Evolutionary conservation across 2,113 vertebrate species (phyloP), one percentile per base, ranked within the genome.

Genomic region (Sinocyclocheilus rhinocerous): DNA sequence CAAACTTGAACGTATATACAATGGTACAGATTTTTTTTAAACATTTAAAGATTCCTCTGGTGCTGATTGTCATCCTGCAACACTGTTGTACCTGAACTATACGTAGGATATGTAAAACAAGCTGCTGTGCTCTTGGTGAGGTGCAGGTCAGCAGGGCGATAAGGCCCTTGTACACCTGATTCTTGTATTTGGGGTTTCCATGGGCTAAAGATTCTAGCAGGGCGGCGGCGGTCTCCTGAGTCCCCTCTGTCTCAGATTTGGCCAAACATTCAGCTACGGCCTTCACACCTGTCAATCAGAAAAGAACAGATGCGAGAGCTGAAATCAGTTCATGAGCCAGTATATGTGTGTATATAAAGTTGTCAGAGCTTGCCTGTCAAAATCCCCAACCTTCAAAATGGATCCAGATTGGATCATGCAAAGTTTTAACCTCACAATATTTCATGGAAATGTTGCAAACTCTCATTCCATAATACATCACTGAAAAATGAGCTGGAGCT

Each of bases 121-220:
- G 91, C 67, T 95, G 95, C 90, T 96, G 96, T 69, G 92, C 93
- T 55, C 87, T 92, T 0, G 96, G 92, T 24, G 90, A 95, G 0
- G 61, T 33, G 13, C 92, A 94, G 0, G 91, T 86, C 89, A 97
- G 89, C 76, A 96, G 81, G 0, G 93, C 92, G 16, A 96, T 63
- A 0, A 98, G 91, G 13, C 91, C 90, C 91, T 94, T 95, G 88
- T 95, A 97, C 13, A 97, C 95, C 77, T 96, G 95, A 48, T 92
- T 93, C 88, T 96, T 93, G 89, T 96, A 95, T 90, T 94, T 96
- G 80, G 96, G 95, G 73, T 97, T 97, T 70, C 95, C 94, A 0
- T 81, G 92, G 70, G 94, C 93, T 87, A 97, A 86, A 20, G 94
- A 91, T 69, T 96, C 94, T 89, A 97, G 70, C 72, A 98, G 90